Conservation (phyloP, 2,113 vertebrate species). For the Ailuropoda melanoleuca region DNA sequence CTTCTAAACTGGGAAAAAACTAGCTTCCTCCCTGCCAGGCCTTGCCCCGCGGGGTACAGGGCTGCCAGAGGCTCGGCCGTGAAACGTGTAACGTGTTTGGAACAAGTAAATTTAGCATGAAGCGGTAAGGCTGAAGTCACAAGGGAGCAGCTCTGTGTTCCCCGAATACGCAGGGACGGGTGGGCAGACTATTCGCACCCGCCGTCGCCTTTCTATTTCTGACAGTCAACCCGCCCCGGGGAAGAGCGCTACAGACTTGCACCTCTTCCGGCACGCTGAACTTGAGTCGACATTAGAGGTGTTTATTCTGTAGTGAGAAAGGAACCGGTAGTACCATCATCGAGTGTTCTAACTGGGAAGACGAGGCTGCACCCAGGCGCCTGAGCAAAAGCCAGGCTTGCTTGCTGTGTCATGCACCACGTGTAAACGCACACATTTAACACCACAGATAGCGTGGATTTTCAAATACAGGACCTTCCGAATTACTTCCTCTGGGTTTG, state of each 20-base stretch:
- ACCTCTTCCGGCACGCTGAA: background rate
- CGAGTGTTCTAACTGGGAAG: background rate
- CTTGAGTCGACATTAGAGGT: background rate
- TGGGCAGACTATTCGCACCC: background rate
- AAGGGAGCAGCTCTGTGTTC: background rate
- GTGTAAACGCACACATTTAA: background rate
- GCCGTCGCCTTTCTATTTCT: background rate
- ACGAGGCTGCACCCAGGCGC: background rate
- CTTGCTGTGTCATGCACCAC: background rate
- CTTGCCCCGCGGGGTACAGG: background rate
- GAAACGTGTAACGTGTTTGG: background rate
- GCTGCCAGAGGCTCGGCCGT: background rate
- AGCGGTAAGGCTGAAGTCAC: background rate
- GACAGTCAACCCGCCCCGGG: background rate
- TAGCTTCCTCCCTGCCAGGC: background rate
- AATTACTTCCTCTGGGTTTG: background rate
- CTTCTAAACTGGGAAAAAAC: background rate
- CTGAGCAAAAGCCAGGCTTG: background rate
- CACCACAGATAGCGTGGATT: background rate
- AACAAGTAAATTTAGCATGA: conserved; percentile 10
- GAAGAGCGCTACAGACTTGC: background rate
- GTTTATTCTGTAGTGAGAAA: background rate
- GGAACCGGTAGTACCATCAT: background rate
- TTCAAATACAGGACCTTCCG: background rate
- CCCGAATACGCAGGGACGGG: no score